These are phyloP conservation scores for Eupelmus urozonus DNA, from an alignment of 2,888 invertebrate species.

Conservation along the genomic window DNA sequence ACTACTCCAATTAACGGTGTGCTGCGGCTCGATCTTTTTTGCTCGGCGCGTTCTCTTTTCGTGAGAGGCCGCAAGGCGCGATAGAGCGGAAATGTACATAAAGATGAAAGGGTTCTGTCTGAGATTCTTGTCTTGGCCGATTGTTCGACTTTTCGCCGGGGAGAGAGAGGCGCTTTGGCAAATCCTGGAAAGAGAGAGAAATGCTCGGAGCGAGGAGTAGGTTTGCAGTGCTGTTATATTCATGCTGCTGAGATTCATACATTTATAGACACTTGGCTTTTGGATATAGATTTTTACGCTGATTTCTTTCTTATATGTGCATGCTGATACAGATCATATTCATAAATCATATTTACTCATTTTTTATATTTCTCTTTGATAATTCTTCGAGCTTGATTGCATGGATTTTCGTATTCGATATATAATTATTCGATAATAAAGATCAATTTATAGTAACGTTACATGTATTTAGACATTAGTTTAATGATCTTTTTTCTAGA, in stretches of 20 bases:
- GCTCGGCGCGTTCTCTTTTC: slow-evolving; percentile 33
- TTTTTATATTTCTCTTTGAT: no score
- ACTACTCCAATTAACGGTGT: slow-evolving; percentile 58
- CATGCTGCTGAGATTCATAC: slow-evolving; percentile 12
- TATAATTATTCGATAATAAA: no score
- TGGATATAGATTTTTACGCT: no score
- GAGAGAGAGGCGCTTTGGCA: not conserved
- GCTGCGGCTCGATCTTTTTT: slow-evolving; percentile 46
- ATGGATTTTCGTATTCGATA: no score
- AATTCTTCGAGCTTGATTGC: no score
- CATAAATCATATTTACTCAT: no score
- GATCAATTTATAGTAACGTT: no score
- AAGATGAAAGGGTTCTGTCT: slow-evolving; percentile 34
- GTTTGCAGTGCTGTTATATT: not conserved
- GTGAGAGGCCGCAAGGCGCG: slow-evolving; percentile 11
- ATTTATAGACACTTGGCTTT: slow-evolving; percentile 9
- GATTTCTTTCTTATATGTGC: no score
- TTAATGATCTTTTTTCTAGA: no score
- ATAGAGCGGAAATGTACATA: slow-evolving; percentile 46
- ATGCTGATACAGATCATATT: no score
- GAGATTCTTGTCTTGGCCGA: slow-evolving; percentile 24
- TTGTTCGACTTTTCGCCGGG: slow-evolving; percentile 15
- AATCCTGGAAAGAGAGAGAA: slow-evolving; percentile 16
- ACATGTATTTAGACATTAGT: no score
- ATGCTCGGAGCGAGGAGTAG: not conserved